Base-by-base conservation (phyloP, 2,113 vertebrate genomes). In the Apeltes quadracus region DNA sequence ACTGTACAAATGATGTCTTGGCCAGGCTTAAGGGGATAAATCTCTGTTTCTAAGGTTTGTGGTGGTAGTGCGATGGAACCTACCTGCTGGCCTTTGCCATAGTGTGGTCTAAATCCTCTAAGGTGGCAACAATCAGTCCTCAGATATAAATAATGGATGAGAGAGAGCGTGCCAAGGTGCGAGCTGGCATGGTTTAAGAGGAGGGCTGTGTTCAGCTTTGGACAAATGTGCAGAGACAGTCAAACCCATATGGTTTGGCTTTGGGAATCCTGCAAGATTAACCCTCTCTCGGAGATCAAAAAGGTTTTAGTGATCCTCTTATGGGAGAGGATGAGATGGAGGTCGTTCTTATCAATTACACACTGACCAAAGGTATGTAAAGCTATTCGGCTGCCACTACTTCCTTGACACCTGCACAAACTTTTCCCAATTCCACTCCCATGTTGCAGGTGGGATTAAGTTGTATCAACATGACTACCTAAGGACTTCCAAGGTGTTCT, bases 91-190 rank as follows among this genome's bases (percentile, higher is more conserved):
- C 73, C 57, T 77, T 75, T 74, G 74, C 71, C 50, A 62, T 56
- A 53, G 55, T 68, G 57, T 61, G 59, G 69, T 62, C 64, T 75
- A 29, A 62, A 59, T 41, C 23, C 75, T 82, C 56, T 61, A 62
- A 85, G 81, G 83, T 83, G 70, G 82, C 75, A 78, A 85, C 72
- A 80, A 76, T 86, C 82, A 83, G 76, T 79, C 58, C 73, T 79
- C 58, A 67, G 72, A 86, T 73, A 87, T 91, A 74, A 79, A 92
- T 89, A 85, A 92, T 90, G 82, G 67, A 91, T 89, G 83, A 85
- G 71, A 54, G 76, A 27, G 38, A 73, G n/a, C 27, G 48, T 81
- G 79, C 81, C 83, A 86, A 61, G 58, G 50, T 85, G 71, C 75
- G 70, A 85, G 82, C 80, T 88, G 89, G 88, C 86, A 68, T 63